These are phyloP conservation scores for Pheosia gnoma DNA, from an alignment of 2,888 invertebrate genomes.

Conservation along the genomic window DNA sequence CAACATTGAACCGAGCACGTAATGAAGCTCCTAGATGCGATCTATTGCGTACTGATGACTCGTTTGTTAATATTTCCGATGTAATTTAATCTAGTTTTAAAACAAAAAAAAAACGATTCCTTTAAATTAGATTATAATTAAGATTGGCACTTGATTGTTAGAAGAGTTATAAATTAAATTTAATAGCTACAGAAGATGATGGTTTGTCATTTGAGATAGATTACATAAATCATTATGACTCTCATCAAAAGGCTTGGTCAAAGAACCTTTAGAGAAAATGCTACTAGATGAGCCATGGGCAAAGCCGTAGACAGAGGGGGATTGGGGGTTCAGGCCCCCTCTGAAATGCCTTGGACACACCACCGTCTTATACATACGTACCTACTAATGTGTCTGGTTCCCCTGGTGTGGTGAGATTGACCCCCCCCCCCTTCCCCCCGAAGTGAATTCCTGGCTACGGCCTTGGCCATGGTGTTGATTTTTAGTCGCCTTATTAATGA, in stretches of 20 bases:
- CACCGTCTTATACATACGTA: too few relatives aligned
- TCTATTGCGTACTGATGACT: constrained; percentile 25
- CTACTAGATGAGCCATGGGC: too few relatives aligned
- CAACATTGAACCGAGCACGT: constrained; percentile 33
- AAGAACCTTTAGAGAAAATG: neutral
- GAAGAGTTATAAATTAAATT: neutral
- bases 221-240: neutral
- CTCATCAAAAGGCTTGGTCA: neutral
- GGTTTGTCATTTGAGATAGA: neutral
- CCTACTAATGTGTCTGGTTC: too few relatives aligned
- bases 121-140: neutral
- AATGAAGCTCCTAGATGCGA: constrained; percentile 54
- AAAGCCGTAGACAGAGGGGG: too few relatives aligned
- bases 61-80: constrained; percentile 6
- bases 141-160: neutral
- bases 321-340: too few relatives aligned
- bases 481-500: too few relatives aligned
- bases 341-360: too few relatives aligned
- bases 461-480: too few relatives aligned
- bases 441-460: too few relatives aligned
- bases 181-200: neutral
- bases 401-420: too few relatives aligned
- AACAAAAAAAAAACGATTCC: neutral
- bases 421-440: too few relatives aligned
- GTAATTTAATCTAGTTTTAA: constrained; percentile 2